These are phyloP conservation scores for Nannoperca australis DNA, from an alignment of 2,797 vertebrate genomes.

Conservation along the genomic window DNA sequence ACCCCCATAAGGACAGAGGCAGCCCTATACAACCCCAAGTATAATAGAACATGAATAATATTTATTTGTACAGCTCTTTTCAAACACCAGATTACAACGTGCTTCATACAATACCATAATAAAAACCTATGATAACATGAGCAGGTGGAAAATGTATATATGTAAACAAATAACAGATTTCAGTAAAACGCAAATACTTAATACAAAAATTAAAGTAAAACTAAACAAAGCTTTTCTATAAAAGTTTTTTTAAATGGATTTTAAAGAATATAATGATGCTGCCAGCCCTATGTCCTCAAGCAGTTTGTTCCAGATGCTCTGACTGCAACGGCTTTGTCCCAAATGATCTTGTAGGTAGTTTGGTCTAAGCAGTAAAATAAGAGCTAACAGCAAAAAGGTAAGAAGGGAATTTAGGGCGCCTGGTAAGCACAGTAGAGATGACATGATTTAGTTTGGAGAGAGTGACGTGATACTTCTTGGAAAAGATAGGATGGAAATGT, in stretches of 20 bases:
- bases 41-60: not conserved
- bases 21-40: not conserved
- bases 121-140: not conserved
- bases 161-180: not conserved
- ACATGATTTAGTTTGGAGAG: slow-evolving; percentile 46
- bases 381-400: slow-evolving; percentile 7
- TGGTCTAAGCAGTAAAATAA: not conserved
- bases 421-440: slow-evolving; percentile 3
- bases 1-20: not conserved
- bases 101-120: not conserved
- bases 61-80: not conserved
- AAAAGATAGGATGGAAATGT: slow-evolving; percentile 47
- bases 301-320: not conserved
- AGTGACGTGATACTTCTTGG: slow-evolving; percentile 47
- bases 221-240: not conserved
- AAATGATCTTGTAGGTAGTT: not conserved
- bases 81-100: not conserved
- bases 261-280: not conserved
- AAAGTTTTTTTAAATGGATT: not conserved
- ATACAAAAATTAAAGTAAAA: not conserved
- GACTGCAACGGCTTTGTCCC: not conserved
- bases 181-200: not conserved
- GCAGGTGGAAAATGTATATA: not conserved
- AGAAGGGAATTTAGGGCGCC: slow-evolving; percentile 1
- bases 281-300: not conserved